These are phyloP conservation scores for Grammatotria lemairii DNA, from an alignment of 2,113 vertebrate species.

Conservation along the genomic window DNA sequence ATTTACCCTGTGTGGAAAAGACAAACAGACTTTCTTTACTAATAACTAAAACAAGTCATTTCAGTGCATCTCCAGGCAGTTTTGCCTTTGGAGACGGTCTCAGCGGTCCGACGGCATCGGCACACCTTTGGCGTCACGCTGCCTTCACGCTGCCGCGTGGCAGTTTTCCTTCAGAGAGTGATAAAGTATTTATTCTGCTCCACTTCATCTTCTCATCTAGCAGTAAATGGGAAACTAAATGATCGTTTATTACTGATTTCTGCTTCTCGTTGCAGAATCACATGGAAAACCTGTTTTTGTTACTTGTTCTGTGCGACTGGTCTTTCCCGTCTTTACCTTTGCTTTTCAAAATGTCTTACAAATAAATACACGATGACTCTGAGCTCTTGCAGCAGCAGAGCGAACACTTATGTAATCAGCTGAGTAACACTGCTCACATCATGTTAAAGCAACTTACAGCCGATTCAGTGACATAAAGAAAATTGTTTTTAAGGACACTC, in stretches of 20 bases:
- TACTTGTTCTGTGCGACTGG: not conserved
- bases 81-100: not conserved
- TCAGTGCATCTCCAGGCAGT: not conserved
- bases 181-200: not conserved
- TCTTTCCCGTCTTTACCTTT: not conserved
- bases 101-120: too few species aligned
- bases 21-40: not conserved
- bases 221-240: not conserved
- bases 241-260: not conserved
- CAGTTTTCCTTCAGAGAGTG: accelerated
- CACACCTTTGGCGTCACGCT: not conserved
- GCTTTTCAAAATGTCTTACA: not conserved
- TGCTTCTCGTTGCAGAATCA: not conserved
- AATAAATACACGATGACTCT: not conserved
- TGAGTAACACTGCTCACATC: not conserved
- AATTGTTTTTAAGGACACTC: not conserved
- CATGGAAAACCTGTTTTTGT: not conserved
- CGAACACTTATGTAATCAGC: not conserved
- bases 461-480: not conserved
- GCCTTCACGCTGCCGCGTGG: accelerated
- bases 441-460: not conserved
- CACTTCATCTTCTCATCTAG: not conserved
- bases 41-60: not conserved
- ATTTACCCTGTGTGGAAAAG: not conserved
- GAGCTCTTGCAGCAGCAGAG: not conserved